Base-by-base conservation (phyloP, 64 coral and sea anemone genomes). In the Porites australiensis region DNA sequence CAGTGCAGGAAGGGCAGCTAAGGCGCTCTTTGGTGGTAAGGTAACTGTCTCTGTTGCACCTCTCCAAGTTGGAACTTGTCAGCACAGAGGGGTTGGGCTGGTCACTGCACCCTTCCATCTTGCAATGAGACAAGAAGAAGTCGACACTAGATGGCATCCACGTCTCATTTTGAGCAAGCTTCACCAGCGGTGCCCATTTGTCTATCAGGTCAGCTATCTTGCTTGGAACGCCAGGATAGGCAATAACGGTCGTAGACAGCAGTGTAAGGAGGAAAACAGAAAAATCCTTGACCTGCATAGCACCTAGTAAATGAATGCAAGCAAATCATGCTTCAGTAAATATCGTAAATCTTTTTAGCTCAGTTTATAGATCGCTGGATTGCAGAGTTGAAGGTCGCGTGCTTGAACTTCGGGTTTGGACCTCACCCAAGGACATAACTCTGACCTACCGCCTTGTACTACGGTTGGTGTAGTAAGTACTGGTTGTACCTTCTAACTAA, bases 121-220 rank as follows among this genome's bases (percentile, higher is more conserved):
- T 74, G 12, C 9, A 21, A 11, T 74, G 49, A 3, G 45, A 10
- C 70, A 88, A 22, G 50, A 88, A 88, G 53, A n/a, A 88, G 70
- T 53, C 86, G 19, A 88, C 67, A 59, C 72, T 58, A 22, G 86
- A 88, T 50, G 86, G 86, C 11, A 47, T 88, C 67, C 67, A 88
- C 16, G 22, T 50, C 48, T 88, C 86, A 55, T 53, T 46, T 8
- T 74, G 51, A 1, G 67, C 68, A 14, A 88, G 86, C 67, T 74
- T 74, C 19, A 88, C 86, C 19, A 57, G 11, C 9, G 86, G 86
- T 5, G 86, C 86, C 72, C 67, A 88, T 5, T 72, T 72, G n/a
- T 72, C 18, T 12, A 72, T 72, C 69, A 43, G 69, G n/a, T 72
- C 69, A 44, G 21, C 69, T 72, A 72, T 44, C 69, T 72, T 72